Percentiles rank a stretch among this genome's conserved stretches.
Conservation (phyloP, 2,797 vertebrate genomes). For the Acrossocheilus fasciatus region DNA sequence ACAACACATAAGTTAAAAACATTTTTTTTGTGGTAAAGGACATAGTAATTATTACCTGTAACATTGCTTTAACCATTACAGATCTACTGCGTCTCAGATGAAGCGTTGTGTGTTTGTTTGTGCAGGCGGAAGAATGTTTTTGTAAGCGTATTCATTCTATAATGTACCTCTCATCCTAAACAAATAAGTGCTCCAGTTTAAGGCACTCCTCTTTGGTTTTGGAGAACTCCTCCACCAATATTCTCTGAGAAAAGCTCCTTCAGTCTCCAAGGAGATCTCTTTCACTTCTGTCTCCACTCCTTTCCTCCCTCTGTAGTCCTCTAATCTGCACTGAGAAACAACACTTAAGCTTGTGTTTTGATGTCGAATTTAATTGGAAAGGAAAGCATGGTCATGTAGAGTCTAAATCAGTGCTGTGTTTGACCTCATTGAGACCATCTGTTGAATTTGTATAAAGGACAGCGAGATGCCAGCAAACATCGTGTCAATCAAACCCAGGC, state of each 20-base stretch:
- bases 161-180: constrained; percentile 67
- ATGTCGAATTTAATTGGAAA: constrained; percentile 43
- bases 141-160: constrained; percentile 52
- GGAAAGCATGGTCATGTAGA: constrained; percentile 24
- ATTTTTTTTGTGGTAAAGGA: background rate
- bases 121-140: constrained; percentile 55
- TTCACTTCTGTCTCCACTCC: constrained; percentile 14
- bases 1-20: background rate
- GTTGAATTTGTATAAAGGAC: constrained; percentile 50
- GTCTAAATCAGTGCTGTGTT: constrained; percentile 40
- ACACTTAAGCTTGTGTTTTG: constrained; percentile 30
- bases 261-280: constrained; percentile 34
- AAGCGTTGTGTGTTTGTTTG: background rate
- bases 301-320: constrained; percentile 16
- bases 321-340: constrained; percentile 20
- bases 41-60: background rate
- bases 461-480: constrained; percentile 35
- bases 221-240: constrained; percentile 12
- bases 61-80: background rate
- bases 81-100: background rate
- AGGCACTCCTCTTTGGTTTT: constrained; percentile 13
- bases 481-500: constrained; percentile 45
- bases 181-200: constrained; percentile 69
- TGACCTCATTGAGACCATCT: constrained; percentile 48
- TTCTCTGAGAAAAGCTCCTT: background rate